Evolutionary conservation across 1,140 invertebrate genomes (phyloP).

Genomic region (Kradibia gibbosae): DNA sequence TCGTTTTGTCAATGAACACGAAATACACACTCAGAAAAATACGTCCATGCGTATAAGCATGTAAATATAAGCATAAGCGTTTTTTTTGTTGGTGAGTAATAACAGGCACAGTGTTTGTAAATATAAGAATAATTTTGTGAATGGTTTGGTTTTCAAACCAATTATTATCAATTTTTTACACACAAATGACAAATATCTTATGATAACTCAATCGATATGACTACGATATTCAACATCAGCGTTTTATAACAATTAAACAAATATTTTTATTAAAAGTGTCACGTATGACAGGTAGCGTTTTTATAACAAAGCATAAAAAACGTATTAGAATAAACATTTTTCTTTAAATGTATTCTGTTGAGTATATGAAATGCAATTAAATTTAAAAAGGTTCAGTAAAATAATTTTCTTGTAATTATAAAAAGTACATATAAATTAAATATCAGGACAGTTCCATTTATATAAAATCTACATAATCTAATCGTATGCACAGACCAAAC

Average conservation of each 20-base stretch:
- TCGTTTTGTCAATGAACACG: neutral
- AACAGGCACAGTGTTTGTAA: neutral
- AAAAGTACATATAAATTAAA: neutral
- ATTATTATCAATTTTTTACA: neutral
- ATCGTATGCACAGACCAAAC: too few species aligned
- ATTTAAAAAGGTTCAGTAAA: neutral
- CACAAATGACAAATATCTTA: neutral
- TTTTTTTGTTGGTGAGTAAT: neutral
- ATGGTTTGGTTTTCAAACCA: neutral
- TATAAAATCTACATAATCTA: too few species aligned
- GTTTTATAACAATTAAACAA: neutral
- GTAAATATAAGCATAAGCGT: neutral
- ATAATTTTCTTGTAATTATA: neutral
- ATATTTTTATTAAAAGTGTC: neutral
- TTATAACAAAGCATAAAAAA: neutral
- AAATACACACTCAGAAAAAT: neutral
- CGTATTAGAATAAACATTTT: neutral
- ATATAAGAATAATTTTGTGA: neutral
- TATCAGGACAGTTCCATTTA: too few species aligned
- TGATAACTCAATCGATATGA: neutral
- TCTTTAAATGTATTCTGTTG: neutral
- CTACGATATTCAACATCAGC: neutral
- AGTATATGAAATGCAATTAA: neutral
- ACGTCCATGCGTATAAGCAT: neutral
- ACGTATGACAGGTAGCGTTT: neutral